Evolutionary conservation across 2,888 invertebrate species (phyloP).

Genomic region (Entomobrya proxima): DNA sequence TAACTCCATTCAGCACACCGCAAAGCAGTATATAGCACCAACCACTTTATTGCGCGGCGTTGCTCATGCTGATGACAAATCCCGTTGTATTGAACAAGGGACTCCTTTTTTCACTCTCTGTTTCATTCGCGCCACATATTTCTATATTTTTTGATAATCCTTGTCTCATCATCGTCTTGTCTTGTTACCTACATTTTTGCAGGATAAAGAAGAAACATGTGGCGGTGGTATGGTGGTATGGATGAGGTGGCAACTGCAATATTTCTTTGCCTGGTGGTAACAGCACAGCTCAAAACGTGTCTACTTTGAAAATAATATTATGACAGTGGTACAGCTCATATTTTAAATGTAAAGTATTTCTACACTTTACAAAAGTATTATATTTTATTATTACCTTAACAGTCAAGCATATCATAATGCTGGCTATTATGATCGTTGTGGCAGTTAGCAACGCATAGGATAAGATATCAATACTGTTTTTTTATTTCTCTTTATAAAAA

Average conservation of each 20-base stretch:
- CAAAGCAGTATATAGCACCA: no score
- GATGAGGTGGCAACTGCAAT: background rate
- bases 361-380: no score
- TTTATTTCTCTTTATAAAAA: no score
- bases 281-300: background rate
- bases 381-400: no score
- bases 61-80: background rate
- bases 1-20: no score
- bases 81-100: constrained; percentile 5
- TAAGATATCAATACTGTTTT: background rate
- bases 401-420: no score
- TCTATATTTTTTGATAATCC: background rate
- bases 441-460: background rate
- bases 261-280: constrained; percentile 12
- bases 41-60: no score
- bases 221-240: background rate
- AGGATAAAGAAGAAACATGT: background rate
- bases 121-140: constrained; percentile 22
- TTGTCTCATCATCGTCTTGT: background rate
- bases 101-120: constrained; percentile 45
- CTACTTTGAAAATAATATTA: background rate
- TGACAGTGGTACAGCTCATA: background rate
- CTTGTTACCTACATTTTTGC: background rate
- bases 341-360: no score
- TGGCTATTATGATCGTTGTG: background rate